These are phyloP conservation scores for Magallana nippona DNA, from an alignment of 2,888 invertebrate genomes.

Conservation along the genomic window DNA sequence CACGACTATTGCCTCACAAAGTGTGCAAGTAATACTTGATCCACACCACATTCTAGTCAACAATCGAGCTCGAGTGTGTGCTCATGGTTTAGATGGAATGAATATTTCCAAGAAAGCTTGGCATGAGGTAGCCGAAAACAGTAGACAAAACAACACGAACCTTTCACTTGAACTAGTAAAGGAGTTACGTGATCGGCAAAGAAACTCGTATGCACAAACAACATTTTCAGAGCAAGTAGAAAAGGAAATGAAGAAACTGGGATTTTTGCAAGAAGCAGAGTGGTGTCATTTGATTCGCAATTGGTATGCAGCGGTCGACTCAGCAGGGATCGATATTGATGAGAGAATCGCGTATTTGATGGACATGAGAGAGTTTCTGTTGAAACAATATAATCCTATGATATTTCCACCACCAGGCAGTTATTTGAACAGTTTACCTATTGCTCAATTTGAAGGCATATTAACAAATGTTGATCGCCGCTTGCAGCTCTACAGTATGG, in stretches of 20 bases:
- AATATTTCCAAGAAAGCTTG: no score
- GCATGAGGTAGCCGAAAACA: constrained; percentile 32
- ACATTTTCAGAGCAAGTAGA: constrained; percentile 34
- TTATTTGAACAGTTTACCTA: neutral
- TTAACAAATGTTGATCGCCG: constrained; percentile 29
- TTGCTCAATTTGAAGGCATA: constrained; percentile 38
- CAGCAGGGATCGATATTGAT: neutral
- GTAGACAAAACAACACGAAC: constrained; percentile 9
- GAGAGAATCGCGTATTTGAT: constrained; percentile 8
- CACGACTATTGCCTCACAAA: no score
- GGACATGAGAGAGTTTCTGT: constrained; percentile 10
- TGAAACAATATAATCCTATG: neutral
- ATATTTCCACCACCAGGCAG: constrained; percentile 25
- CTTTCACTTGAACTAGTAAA: constrained; percentile 35
- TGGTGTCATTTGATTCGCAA: constrained; percentile 31
- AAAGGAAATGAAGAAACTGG: constrained; percentile 24
- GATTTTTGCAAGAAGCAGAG: constrained; percentile 7
- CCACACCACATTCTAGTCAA: no score
- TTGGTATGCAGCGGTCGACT: constrained; percentile 28
- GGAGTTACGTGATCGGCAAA: constrained; percentile 38
- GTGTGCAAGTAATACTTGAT: no score
- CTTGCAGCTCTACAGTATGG: constrained; percentile 32
- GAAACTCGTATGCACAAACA: constrained; percentile 37
- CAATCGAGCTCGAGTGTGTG: no score
- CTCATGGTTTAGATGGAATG: no score